Evolutionary conservation across 2,797 vertebrate genomes (phyloP), one percentile per base, ranked within the genome.

Genomic region (Notolabrus celidotus): DNA sequence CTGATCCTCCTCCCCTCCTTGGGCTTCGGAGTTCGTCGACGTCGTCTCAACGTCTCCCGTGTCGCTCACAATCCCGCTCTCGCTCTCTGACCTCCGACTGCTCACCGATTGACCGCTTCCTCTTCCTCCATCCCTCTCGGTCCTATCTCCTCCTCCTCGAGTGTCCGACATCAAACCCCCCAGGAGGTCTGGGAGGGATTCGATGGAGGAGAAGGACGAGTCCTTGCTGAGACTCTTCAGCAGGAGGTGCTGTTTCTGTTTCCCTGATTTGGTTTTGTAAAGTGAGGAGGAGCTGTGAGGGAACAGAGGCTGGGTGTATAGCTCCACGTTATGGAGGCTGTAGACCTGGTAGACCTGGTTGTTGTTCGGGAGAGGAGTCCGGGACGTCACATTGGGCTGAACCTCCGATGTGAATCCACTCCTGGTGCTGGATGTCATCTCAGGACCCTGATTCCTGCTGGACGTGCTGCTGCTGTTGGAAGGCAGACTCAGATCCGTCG

Each of bases 61-160:
- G 9, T 97, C 97, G 64, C 96, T 98, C 36, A 96, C 95, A 7
- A 98, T 98, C 36, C 96, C 96, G 61, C 96, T 98, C 89, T 99
- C 97, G 29, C 96, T 96, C 80, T 96, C 96, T 0, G 97, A 98
- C 74, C 92, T 93, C 17, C 93, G 94, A 66, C 88, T 82, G 89
- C 91, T 56, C 1, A 43, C 64, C 0, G 91, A 86, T 42, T 94
- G 94, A 29, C 89, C 93, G 2, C 85, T 90, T 41, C 46, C 65
- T 34, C 89, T 82, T 49, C 77, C 83, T 14, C 16, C 19, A 0
- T 63, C 73, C 0, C 1, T 50, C 19, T 16, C 19, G 0, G 3
- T 33, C 27, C 20, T n/a, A 1, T 69, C 65, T 61, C 27, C 67
- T 61, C 27, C 67, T 43, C 46, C 71, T 19, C 17, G 34, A 64